Conservation (phyloP, 2,888 invertebrate genomes). For the Agrotis ipsilon region DNA sequence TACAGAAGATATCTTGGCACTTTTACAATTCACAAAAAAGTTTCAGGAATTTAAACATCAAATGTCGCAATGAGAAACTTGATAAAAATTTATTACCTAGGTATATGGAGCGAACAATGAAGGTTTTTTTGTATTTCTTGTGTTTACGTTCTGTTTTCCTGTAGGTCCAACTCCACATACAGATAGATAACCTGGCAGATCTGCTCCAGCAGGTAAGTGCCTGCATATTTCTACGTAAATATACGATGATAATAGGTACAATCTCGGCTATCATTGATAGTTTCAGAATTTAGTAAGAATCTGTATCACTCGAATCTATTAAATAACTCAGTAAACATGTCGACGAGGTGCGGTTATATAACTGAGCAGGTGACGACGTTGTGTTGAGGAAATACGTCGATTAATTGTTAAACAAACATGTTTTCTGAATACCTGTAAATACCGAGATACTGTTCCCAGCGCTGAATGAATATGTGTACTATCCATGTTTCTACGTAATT, state of each 20-base stretch:
- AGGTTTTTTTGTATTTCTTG: background rate
- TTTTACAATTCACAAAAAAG: conserved; percentile 31
- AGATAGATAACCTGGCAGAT: background rate
- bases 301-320: background rate
- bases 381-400: conserved; percentile 30
- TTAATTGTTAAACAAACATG: conserved; percentile 21
- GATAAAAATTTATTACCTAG: background rate
- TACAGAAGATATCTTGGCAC: conserved; percentile 26
- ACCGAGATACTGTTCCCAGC: background rate
- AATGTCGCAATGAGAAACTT: conserved; percentile 5
- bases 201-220: background rate
- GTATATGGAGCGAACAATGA: background rate
- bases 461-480: background rate
- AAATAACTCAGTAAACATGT: background rate
- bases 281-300: background rate
- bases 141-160: background rate
- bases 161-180: background rate
- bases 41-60: conserved; percentile 12
- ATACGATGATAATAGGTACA: background rate
- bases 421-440: conserved; percentile 22
- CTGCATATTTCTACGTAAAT: background rate
- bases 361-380: background rate
- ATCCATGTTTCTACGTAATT: background rate
- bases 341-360: background rate
- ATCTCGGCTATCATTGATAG: background rate